These are phyloP conservation scores for Zootoca vivipara DNA, from an alignment of 2,113 vertebrate genomes.

Conservation along the genomic window DNA sequence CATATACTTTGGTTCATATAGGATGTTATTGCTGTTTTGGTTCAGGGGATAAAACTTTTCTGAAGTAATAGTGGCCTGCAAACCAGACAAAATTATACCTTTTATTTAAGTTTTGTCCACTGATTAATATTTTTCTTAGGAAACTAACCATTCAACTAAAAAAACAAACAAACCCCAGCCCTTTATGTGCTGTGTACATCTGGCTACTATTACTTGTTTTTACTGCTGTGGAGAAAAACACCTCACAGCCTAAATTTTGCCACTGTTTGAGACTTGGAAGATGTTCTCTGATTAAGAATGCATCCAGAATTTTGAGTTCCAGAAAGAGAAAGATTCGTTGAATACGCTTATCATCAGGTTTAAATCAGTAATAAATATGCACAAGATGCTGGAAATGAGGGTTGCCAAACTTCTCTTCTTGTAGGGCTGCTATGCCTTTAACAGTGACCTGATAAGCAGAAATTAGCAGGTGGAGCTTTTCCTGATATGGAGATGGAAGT, in stretches of 20 bases:
- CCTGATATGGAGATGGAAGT: background rate
- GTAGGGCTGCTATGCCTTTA: background rate
- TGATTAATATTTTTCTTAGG: background rate
- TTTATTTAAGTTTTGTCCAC: conserved; percentile 1
- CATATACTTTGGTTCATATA: background rate
- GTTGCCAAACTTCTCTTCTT: background rate
- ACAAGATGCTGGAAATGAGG: background rate
- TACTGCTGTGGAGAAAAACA: background rate
- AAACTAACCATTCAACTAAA: background rate
- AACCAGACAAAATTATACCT: background rate
- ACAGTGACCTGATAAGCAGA: background rate
- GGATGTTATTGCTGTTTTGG: background rate
- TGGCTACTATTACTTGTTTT: background rate
- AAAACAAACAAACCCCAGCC: background rate
- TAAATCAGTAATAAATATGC: background rate
- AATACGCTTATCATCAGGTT: background rate
- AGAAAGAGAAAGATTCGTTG: background rate
- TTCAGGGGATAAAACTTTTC: background rate
- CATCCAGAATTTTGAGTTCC: background rate
- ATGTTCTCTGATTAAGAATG: background rate
- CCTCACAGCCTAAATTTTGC: background rate
- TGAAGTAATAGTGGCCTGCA: background rate
- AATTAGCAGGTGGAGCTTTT: background rate
- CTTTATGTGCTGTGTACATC: background rate
- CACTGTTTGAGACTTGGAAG: background rate